Evolutionary conservation across 2,797 vertebrate genomes (phyloP), one percentile per base, ranked within the genome.

Genomic region (Cryptoblepharus egeriae): DNA sequence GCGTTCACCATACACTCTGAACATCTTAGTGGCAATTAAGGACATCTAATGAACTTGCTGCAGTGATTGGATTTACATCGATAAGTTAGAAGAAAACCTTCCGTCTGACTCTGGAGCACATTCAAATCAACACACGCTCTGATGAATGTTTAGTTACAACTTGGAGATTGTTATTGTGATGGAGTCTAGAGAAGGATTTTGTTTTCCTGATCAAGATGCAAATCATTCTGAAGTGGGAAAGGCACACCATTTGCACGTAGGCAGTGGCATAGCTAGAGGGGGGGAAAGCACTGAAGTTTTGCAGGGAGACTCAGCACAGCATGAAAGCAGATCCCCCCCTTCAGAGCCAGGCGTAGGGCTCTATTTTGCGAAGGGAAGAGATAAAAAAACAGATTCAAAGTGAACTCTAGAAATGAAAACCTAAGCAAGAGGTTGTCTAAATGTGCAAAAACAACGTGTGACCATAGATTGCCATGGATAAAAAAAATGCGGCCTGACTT

Each of bases 21-120:
- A 91, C 86, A 87, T 90, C 88, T 90, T 92, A 87, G 82, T 88
- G 79, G 93, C 93, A 95, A 95, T 95, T 95, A 94, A 93, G 42
- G 30, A 88, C 88, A 87, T 83, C 90, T 93, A 93, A 95, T 93
- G 93, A 95, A 93, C 93, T 91, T 87, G 89, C 60, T 72, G 45
- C 77, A 84, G 89, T 1, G 1, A 85, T 87, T 81, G 88, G 89
- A 88, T 89, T 93, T 91, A 85, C 83, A 75, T 16, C 0, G 76
- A 91, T 87, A 90, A 86, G 77, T 67, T 82, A 78, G 89, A 49
- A 55, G 80, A 79, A 24, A 75, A 74, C 65, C 42, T 60, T 26
- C 63, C 4, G 58, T 72, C 15, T 73, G 81, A 65, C 37, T 82
- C 80, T 76, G 79, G 67, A 87, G 71, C 0, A 5, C 82, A 72